Evolutionary conservation across 2,888 invertebrate genomes (phyloP), one percentile per base, ranked within the genome.

Genomic region (Tenthredo notha): DNA sequence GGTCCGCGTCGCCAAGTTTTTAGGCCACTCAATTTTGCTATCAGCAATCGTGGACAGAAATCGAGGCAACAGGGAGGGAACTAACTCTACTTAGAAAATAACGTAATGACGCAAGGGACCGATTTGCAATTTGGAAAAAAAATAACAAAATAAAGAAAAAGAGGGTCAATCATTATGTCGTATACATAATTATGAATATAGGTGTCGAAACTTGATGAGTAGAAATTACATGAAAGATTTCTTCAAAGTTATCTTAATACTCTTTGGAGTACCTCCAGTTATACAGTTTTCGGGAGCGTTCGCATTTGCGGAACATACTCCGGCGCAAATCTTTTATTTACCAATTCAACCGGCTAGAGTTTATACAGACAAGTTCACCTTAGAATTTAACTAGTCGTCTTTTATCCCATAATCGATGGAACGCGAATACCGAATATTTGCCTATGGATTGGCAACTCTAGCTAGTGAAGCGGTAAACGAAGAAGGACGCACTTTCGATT

Each of bases 71-170:
- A 33, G 77, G 77, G 77, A 33, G 77, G 77, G 47, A 77, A 77
- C 77, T 77, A 77, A 84, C 47, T 72, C 84, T 84, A 84, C 84
- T 84, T 84, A 84, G 33, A 72, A 72, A 84, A 84, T 84, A 84
- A 84, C 43, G 70, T 70, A 50, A 29, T 10, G n/a, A 47, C 33
- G 47, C 37, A 72, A 72, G 15, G 84, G 84, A 50, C 47, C 70
- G 70, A 84, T 40, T 84, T 72, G n/a, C 1, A 84, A 84, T 84
- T 67, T 84, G 50, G 72, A 72, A 70, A 50, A 50, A 37, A 72
- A 21, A 21, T 40, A 29, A 21, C n/a, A n/a, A 43, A 67, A 29
- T 18, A 67, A 67, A 67, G 21, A 67, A 54, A 54, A n/a, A 54
- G 9, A 18, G 37, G 82, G 12, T 25, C 9, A 65, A 67, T 82